phyloP scores from a whole-genome alignment of 2,888 invertebrate species.

The Cosmia trapezina region DNA sequence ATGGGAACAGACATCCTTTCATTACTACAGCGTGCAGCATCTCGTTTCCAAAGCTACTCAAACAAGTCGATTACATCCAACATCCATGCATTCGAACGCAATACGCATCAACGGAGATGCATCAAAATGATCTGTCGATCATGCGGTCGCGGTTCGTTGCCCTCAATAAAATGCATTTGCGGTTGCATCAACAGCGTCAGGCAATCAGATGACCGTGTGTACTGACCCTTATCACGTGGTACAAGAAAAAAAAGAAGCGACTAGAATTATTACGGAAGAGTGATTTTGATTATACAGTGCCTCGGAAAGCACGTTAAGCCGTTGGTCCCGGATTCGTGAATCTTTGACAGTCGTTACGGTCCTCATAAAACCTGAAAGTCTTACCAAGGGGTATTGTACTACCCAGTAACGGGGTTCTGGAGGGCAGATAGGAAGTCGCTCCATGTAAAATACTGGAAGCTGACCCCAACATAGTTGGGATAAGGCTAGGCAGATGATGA shows the following conservation, averaged over 20 bases:
- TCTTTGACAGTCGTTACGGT: too few relatives aligned
- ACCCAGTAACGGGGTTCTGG: too few relatives aligned
- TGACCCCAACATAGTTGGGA: too few relatives aligned
- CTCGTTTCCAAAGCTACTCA: conserved; percentile 10
- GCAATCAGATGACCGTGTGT: conserved; percentile 72
- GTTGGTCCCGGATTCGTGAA: too few relatives aligned
- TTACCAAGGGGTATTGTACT: too few relatives aligned
- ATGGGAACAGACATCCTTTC: conserved; percentile 4
- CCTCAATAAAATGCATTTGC: conserved; percentile 78
- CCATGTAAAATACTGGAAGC: too few relatives aligned
- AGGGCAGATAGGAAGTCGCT: too few relatives aligned
- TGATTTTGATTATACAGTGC: not conserved
- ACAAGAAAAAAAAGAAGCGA: conserved; percentile 44
- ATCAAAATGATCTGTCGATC: conserved; percentile 68
- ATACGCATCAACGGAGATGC: conserved; percentile 58
- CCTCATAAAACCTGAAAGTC: too few relatives aligned
- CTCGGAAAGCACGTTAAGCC: too few relatives aligned
- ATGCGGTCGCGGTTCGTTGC: conserved; percentile 76
- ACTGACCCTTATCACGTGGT: conserved; percentile 71
- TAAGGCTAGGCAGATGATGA: too few relatives aligned
- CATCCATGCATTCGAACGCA: conserved; percentile 36
- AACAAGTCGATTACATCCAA: conserved; percentile 43
- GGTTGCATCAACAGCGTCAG: conserved; percentile 78
- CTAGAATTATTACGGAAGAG: conserved; percentile 1
- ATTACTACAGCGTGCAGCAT: not conserved